Evolutionary conservation across 2,797 vertebrate species (phyloP), one percentile per base, ranked within the genome.

Genomic region (Coregonus suidteri): DNA sequence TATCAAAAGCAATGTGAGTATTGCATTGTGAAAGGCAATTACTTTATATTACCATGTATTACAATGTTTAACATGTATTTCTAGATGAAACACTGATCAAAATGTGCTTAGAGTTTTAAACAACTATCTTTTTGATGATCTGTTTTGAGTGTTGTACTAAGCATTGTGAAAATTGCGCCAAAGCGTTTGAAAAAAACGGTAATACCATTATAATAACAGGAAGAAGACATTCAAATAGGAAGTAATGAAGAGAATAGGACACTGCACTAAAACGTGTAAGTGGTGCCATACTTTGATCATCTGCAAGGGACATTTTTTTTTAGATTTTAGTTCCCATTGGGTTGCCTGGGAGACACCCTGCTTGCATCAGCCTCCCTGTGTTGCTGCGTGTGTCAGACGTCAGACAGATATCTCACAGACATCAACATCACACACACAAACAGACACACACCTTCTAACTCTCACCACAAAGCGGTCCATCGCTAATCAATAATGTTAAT

Each of bases 291-390:
- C 6, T 64, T 20, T 3, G 6, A 64, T 30, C 6, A 16, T 59
- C 4, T 18, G 11, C 62, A 65, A n/a, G 25, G 62, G 13, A 1
- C 11, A 65, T 65, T 34, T 30, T 25, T 25, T 1, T 20, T 20
- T 20, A 51, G 34, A 65, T 71, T 68, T 59, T 4, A 15, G 13
- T 69, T 73, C n/a, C 16, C 11, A 64, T 51, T 67, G 14, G 11
- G 47, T 71, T 74, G 6, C 37, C 80, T 79, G 80, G 83, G 77
- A 82, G 75, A 80, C 84, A 88, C 83, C 86, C 84, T 80, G 52
- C 51, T 18, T 37, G 0, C 79, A 14, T 64, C 35, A 77, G 71
- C 30, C 52, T 64, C 76, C 66, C 74, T 25, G 67, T 34, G 30
- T 31, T 16, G 71, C 16, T 15, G 59, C 59, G 79, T 84, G 79